These are phyloP conservation scores for Cydia pomonella DNA, from an alignment of 1,140 invertebrate species.

Conservation along the genomic window DNA sequence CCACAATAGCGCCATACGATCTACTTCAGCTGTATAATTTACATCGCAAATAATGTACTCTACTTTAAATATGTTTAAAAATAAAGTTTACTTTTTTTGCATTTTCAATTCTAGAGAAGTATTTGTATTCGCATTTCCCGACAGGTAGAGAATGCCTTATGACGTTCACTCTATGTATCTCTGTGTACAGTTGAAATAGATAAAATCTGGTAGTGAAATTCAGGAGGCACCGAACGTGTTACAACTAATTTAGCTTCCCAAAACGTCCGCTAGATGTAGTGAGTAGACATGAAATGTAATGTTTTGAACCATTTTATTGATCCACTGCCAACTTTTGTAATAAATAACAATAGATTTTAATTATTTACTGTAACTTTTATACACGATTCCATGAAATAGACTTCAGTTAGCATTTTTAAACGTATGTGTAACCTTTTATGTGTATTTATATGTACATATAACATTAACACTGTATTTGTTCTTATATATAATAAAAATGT, in stretches of 20 bases:
- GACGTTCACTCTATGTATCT: too few species aligned
- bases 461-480: slow-evolving; percentile 28
- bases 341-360: slow-evolving; percentile 5
- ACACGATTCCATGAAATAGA: slow-evolving; percentile 21
- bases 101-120: too few species aligned
- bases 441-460: slow-evolving; percentile 25
- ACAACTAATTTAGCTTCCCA: neutral
- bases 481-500: slow-evolving; percentile 33
- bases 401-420: slow-evolving; percentile 31
- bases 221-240: neutral
- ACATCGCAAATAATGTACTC: too few species aligned
- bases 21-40: too few species aligned
- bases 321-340: neutral
- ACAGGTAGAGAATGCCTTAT: too few species aligned
- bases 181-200: too few species aligned
- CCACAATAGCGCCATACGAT: too few species aligned
- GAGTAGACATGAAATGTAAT: slow-evolving; percentile 18
- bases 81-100: too few species aligned
- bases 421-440: slow-evolving; percentile 9
- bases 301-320: slow-evolving; percentile 11
- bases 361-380: slow-evolving; percentile 18
- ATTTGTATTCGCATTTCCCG: too few species aligned
- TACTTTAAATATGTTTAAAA: too few species aligned
- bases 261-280: slow-evolving; percentile 17
- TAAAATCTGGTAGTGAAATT: too few species aligned